Conservation (phyloP, 2,797 vertebrate genomes). For the Simalia tracyae region DNA sequence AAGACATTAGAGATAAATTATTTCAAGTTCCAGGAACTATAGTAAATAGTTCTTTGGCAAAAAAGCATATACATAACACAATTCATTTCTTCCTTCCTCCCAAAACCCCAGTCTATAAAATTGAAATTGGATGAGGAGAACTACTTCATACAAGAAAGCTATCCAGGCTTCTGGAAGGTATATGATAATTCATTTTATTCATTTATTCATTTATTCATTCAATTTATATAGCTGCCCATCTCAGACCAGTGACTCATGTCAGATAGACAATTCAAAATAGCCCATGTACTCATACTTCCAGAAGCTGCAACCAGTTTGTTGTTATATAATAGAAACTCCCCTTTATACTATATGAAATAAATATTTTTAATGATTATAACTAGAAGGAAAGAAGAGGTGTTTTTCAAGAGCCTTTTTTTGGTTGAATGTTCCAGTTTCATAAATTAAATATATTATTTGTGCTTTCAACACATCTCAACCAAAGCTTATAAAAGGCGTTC, state of each 20-base stretch:
- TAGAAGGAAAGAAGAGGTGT: background rate
- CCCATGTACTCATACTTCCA: background rate
- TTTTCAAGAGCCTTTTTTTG: background rate
- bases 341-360: background rate
- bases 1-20: background rate
- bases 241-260: background rate
- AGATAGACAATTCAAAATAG: background rate
- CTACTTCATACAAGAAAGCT: background rate
- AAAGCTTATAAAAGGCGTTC: background rate
- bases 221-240: too few species aligned
- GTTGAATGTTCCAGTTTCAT: background rate
- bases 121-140: background rate
- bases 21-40: background rate
- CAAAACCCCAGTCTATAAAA: background rate
- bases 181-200: background rate
- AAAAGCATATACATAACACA: background rate
- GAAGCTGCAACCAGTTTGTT: background rate
- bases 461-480: background rate
- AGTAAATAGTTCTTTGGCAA: background rate
- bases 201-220: too few species aligned
- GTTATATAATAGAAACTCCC: background rate
- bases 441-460: background rate
- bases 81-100: too few species aligned
- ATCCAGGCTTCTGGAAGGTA: background rate
- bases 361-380: background rate